These are phyloP conservation scores for Phalangium opilio DNA, from an alignment of 2,888 invertebrate species.

Conservation along the genomic window DNA sequence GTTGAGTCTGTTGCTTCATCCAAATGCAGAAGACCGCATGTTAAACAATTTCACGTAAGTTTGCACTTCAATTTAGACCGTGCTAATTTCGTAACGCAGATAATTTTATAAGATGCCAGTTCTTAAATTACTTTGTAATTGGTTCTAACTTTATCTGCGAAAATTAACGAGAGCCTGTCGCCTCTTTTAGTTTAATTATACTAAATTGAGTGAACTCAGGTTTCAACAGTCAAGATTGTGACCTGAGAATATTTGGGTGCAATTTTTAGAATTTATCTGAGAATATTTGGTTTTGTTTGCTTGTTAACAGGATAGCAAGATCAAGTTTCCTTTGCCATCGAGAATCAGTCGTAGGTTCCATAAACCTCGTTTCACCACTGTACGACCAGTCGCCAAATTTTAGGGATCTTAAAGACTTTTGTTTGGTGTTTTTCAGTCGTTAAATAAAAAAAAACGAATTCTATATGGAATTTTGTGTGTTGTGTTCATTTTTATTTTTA, in stretches of 20 bases:
- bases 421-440: too few relatives aligned
- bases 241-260: conserved; percentile 35
- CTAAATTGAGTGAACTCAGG: conserved; percentile 7
- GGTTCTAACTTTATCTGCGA: conserved; percentile 2
- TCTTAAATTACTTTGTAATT: too few relatives aligned
- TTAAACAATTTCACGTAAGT: conserved; percentile 88
- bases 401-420: conserved; percentile 4
- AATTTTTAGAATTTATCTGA: too few relatives aligned
- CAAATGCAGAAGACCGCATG: conserved; percentile 80
- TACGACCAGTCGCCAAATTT: conserved; percentile 29
- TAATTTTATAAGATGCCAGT: too few relatives aligned
- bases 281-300: conserved; percentile 3
- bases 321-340: conserved; percentile 86
- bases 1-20: conserved; percentile 78
- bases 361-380: conserved; percentile 38
- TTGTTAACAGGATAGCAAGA: conserved; percentile 51
- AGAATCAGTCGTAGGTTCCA: conserved; percentile 37
- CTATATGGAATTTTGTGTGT: too few relatives aligned
- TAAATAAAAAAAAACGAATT: too few relatives aligned
- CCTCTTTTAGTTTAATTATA: conserved; percentile 2
- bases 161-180: conserved; percentile 8
- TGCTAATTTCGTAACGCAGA: too few relatives aligned
- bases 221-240: conserved; percentile 12
- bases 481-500: too few relatives aligned
- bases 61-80: too few relatives aligned